Base-by-base conservation (phyloP, 2,797 vertebrate genomes). In the Delichon dasypus region DNA sequence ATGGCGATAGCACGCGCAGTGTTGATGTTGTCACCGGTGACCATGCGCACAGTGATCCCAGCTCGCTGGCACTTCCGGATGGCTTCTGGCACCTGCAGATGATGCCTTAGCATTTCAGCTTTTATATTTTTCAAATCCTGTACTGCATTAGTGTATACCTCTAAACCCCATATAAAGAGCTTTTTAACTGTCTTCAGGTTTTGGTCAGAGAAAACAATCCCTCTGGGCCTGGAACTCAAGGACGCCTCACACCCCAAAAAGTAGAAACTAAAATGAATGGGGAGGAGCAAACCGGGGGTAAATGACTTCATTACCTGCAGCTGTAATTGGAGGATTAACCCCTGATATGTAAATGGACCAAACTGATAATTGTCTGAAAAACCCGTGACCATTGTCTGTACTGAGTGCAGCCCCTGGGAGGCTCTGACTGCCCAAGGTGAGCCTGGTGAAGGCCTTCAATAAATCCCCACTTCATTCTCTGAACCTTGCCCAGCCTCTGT, bases 21-120 rank as follows among this genome's bases (percentile, higher is more conserved):
- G 97, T 99, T 99, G 95, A 99, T 99, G 97, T 99, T 99, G 98
- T 99, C 99, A 16, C 99, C 99, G 0, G 99, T 99, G 88, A 99
- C 99, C 99, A 99, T 99, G 71, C 99, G 99, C 80, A 99, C 99
- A 0, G 99, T 99, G 96, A 99, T 99, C 88, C 99, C 99, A 7
- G 99, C 99, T 29, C 98, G 98, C 98, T 99, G 99, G 98, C 99
- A 99, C 97, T 98, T 99, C 94, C 94, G 97, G 96, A 99, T 99
- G 96, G 99, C 99, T 88, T 99, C 99, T 9, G 99, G 99, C 64
- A 99, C 99, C 99, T 99, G 90, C 16, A 50, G 36, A 4, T 1
- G 3, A 48, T 1, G 2, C 62, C 27, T 8, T 1, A 8, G 51
- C 3, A 2, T 11, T 48, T 55, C 3, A 66, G 42, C 27, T 57